phyloP scores from a whole-genome alignment of 2,888 invertebrate genomes.

The Blastobasis adustella region DNA sequence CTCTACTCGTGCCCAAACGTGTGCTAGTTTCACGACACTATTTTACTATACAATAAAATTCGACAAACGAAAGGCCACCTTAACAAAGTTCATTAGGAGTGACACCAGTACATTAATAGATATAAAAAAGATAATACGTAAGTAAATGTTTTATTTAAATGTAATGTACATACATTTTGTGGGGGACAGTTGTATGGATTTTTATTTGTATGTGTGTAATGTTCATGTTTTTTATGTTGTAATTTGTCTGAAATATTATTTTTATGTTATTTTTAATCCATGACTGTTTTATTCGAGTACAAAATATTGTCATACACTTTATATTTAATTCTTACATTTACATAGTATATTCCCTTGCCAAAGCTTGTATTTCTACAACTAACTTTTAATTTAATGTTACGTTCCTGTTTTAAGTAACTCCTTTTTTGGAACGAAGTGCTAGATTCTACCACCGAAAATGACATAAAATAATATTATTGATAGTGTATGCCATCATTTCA shows the following conservation, averaged over 20 bases:
- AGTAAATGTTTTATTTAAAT: too few relatives aligned
- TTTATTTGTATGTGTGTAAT: constrained; percentile 8
- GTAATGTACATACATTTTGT: too few relatives aligned
- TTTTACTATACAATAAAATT: too few relatives aligned
- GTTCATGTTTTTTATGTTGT: constrained; percentile 5
- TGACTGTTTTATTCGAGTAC: constrained; percentile 44
- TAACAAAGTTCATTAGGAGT: too few relatives aligned
- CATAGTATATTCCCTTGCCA: constrained; percentile 46
- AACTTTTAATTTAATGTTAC: constrained; percentile 18
- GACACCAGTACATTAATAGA: too few relatives aligned
- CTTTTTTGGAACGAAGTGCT: constrained; percentile 6
- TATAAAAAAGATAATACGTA: too few relatives aligned
- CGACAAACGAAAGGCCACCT: too few relatives aligned
- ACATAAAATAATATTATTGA: neutral
- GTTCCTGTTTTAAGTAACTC: neutral
- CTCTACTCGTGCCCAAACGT: too few relatives aligned
- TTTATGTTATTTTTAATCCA: constrained; percentile 21
- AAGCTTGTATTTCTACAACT: constrained; percentile 40
- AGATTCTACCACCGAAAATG: constrained; percentile 22
- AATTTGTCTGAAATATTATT: constrained; percentile 6
- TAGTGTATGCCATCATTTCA: neutral
- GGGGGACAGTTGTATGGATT: constrained; percentile 4
- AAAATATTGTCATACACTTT: constrained; percentile 21
- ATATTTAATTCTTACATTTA: constrained; percentile 16
- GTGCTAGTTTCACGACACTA: too few relatives aligned